Base-by-base conservation (phyloP, 2,888 invertebrate genomes). In the Magallana nippona region DNA sequence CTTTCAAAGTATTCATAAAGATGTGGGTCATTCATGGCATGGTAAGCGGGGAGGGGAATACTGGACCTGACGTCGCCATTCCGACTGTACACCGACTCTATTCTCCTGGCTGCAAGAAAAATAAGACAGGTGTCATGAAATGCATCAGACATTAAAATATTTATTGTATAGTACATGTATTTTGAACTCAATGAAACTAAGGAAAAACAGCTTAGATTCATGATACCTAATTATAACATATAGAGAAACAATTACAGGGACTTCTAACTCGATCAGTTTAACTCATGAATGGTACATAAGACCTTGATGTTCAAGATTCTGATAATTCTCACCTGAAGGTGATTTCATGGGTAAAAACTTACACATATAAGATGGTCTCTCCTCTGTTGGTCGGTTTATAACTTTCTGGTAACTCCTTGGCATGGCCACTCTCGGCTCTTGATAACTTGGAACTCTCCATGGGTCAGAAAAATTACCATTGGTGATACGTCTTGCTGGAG, bases 21-120 rank as follows among this genome's bases (percentile, higher is more conserved):
- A 86, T 94, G 93, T 2, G 93, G 93, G 86, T 94, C 94, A 82
- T 90, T 90, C 13, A 94, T 89, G 8, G 94, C 89, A 84, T 90
- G 91, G 87, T 94, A 94, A 17, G 87, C 82, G 11, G 92, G 91
- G 10, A 92, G 62, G 55, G 89, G 86, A 44, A 88, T 88, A 62
- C 85, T 86, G 5, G 91, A 90, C 77, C 88, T 22, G 82, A 79
- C 85, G 79, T 91, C 89, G 22, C 27, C 55, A 60, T 82, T 82
- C 13, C 10, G 11, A 79, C 82, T 60, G 44, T 63, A 82, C 10
- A 82, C 63, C 1, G 82, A 82, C 27, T 82, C 82, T 56, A 88
- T 86, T 83, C 88, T 90, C 17, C 91, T 87, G 27, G 89, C 92
- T 92, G 86, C 44, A 88, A 88, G 78, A 60, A 5, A 55, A 63